Evolutionary conservation across 2,113 vertebrate species (phyloP), one percentile per base, ranked within the genome.

Genomic region (Pedionomus torquatus): DNA sequence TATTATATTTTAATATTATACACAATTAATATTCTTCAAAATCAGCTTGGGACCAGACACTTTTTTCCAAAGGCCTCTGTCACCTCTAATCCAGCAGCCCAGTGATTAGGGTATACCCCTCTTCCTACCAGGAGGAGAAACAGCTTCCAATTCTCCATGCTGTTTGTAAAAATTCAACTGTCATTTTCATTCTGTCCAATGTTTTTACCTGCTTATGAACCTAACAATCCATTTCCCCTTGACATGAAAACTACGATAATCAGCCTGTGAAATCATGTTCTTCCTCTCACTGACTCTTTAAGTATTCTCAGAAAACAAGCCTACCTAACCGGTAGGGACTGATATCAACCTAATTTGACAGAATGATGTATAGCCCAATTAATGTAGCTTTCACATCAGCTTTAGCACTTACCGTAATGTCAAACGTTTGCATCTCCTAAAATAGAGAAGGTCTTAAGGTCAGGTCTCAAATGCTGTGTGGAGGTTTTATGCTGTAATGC

Each of bases 31-130:
- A 48, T 37, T 69, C 51, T 78, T 20, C 35, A 72, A 69, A 61
- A 68, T 51, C 23, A 71, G 2, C 21, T 17, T 11, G 5, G 5
- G 16, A 3, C 2, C n/a, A 80, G 46, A 10, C 0, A 3, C 3
- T 20, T 83, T 79, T 9, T 83, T 75, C 31, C 37, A 71, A 70
- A 43, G 58, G 54, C 58, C 15, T 24, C 13, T 12, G 11, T 43
- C 2, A 3, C 16, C 20, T 17, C 4, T 1, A 3, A 11, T 13
- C 24, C n/a, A 84, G 9, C 10, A 72, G 9, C 30, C 33, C 7
- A 39, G 4, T 11, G 23, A 14, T 39, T 60, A 51, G 25, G 41
- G 1, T 44, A 26, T 52, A 9, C 15, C 37, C 10, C 5, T 64
- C 58, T 28, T 64, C 17, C 49, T 31, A 57, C 20, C 49, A 39